Evolutionary conservation across 2,797 vertebrate species (phyloP).

Genomic region (Enteromius anoplus): DNA sequence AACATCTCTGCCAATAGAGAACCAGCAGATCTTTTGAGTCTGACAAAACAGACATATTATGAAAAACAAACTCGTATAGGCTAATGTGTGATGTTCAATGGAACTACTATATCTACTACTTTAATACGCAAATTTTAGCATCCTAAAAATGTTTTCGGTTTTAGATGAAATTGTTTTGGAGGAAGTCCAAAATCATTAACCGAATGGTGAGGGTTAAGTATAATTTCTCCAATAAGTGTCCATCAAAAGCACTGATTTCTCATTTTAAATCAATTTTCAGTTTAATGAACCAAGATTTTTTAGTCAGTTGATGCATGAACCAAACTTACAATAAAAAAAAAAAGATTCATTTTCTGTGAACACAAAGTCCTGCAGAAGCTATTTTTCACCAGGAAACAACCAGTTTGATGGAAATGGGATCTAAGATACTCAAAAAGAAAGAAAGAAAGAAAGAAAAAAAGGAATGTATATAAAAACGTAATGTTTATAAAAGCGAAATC

Average conservation of each 20-base stretch:
- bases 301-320: background rate
- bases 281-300: background rate
- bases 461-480: background rate
- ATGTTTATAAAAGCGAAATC: background rate
- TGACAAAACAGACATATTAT: background rate
- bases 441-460: background rate
- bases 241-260: background rate
- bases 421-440: slow-evolving; percentile 2
- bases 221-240: background rate
- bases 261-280: background rate
- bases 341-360: background rate
- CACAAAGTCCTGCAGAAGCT: background rate
- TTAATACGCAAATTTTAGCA: background rate
- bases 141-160: background rate
- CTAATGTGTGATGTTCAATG: background rate
- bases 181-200: background rate
- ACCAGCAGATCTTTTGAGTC: background rate
- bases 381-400: background rate
- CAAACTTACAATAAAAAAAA: background rate
- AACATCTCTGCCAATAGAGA: slow-evolving; percentile 1
- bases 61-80: background rate
- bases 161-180: background rate
- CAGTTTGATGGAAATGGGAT: slow-evolving; percentile 5
- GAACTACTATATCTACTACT: background rate
- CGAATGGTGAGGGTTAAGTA: background rate